Evolutionary conservation across 2,113 vertebrate genomes (phyloP).

Genomic region (Alosa alosa): DNA sequence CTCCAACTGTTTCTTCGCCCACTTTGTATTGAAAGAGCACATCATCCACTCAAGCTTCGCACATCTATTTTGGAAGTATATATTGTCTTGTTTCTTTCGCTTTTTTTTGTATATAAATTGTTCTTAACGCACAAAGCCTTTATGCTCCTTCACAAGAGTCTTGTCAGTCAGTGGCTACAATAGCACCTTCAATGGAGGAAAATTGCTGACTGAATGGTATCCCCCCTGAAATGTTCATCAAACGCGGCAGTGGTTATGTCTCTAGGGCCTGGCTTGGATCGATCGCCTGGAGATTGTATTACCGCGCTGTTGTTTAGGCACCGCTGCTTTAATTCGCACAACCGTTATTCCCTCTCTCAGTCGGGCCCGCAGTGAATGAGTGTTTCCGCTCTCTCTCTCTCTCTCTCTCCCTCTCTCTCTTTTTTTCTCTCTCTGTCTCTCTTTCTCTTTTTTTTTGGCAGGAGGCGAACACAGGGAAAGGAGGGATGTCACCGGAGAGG

Average conservation of each 20-base stretch:
- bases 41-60: slow-evolving; percentile 68
- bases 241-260: slow-evolving; percentile 59
- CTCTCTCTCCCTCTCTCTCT: not conserved
- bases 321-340: slow-evolving; percentile 61
- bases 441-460: slow-evolving; percentile 40
- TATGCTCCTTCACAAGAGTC: slow-evolving; percentile 54
- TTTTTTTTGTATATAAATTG: slow-evolving; percentile 37
- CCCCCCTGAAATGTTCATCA: slow-evolving; percentile 63
- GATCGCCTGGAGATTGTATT: slow-evolving; percentile 73
- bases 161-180: slow-evolving; percentile 68
- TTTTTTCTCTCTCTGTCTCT: not conserved
- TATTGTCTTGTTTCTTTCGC: slow-evolving; percentile 47
- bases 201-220: slow-evolving; percentile 70
- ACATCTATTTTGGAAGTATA: slow-evolving; percentile 70
- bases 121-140: slow-evolving; percentile 55
- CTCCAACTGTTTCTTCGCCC: slow-evolving; percentile 65
- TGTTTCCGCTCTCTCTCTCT: slow-evolving; percentile 5
- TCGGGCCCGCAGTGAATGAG: slow-evolving; percentile 50
- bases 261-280: slow-evolving; percentile 69
- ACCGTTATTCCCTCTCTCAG: slow-evolving; percentile 51
- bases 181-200: slow-evolving; percentile 60
- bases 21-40: slow-evolving; percentile 62
- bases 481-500: slow-evolving; percentile 52
- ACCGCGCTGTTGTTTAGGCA: slow-evolving; percentile 51
- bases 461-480: slow-evolving; percentile 51